Conservation (phyloP, 2,888 invertebrate genomes). For the Empis livida region DNA sequence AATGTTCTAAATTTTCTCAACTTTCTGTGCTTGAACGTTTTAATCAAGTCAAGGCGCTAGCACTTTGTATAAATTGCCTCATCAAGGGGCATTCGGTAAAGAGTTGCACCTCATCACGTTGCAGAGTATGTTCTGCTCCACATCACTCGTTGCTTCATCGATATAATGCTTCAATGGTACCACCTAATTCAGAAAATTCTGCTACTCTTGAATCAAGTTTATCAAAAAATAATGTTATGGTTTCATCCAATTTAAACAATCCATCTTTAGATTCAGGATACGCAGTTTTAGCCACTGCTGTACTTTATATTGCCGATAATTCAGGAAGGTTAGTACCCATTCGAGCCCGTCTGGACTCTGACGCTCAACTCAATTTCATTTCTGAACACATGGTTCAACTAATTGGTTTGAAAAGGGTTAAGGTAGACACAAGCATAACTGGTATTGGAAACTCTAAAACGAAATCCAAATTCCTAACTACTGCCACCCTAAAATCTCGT, state of each 20-base stretch:
- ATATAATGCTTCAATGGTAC: not conserved
- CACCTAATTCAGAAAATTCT: not conserved
- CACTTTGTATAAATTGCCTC: conserved; percentile 5
- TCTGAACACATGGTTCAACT: not conserved
- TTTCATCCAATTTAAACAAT: not conserved
- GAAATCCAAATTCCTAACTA: not conserved
- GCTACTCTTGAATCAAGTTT: not conserved
- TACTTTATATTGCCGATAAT: not conserved
- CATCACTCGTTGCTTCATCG: conserved; percentile 4
- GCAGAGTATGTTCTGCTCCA: conserved; percentile 2
- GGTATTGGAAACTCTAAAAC: not conserved
- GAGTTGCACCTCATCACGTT: conserved; percentile 2
- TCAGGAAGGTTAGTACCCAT: not conserved
- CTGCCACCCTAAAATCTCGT: not conserved
- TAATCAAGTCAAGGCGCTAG: not conserved
- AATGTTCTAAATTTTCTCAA: not conserved
- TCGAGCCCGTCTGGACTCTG: not conserved
- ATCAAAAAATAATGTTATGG: not conserved
- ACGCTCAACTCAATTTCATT: not conserved
- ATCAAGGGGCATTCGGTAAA: conserved; percentile 2
- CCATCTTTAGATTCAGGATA: not conserved
- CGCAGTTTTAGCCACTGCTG: not conserved
- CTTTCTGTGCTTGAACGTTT: not conserved
- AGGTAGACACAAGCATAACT: not conserved
- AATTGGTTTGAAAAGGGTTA: not conserved